A percentile compares a stretch with the other conserved stretches of the same genome.
Conservation (phyloP, 2,797 vertebrate genomes). For the Melanotaenia boesemani region DNA sequence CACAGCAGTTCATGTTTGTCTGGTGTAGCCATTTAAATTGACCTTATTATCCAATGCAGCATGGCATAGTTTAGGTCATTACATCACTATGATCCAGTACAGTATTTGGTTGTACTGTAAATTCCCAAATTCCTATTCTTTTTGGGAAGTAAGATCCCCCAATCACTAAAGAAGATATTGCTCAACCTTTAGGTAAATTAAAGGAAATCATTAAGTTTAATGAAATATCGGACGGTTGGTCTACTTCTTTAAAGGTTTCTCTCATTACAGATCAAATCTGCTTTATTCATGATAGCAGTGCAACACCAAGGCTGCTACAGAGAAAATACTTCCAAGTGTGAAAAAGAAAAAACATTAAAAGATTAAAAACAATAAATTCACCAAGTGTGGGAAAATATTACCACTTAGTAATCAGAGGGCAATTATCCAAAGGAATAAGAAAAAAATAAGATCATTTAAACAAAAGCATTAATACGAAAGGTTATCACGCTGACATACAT, state of each 20-base stretch:
- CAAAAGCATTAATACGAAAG: no score
- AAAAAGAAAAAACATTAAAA: not conserved
- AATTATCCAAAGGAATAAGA: no score
- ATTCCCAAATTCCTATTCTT: constrained; percentile 6
- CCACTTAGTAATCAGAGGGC: no score
- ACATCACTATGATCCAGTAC: not conserved
- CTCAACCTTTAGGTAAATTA: constrained; percentile 72
- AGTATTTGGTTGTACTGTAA: not conserved
- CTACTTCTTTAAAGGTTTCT: constrained; percentile 54
- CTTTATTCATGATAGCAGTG: not conserved
- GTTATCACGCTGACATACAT: no score
- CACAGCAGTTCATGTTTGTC: constrained; percentile 1
- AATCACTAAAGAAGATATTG: constrained; percentile 51
- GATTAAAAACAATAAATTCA: no score
- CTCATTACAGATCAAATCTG: constrained; percentile 57
- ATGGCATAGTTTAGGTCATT: constrained; percentile 1
- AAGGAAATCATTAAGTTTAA: constrained; percentile 78
- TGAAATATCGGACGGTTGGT: constrained; percentile 62
- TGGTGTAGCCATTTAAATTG: constrained; percentile 13
- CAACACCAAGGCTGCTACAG: not conserved
- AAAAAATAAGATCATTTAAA: no score
- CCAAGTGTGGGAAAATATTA: no score
- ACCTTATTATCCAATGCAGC: constrained; percentile 11
- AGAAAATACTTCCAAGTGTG: not conserved
- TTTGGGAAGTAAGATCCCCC: constrained; percentile 20